Evolutionary conservation across 1,140 invertebrate species (phyloP).

Genomic region (Achroia grisella): DNA sequence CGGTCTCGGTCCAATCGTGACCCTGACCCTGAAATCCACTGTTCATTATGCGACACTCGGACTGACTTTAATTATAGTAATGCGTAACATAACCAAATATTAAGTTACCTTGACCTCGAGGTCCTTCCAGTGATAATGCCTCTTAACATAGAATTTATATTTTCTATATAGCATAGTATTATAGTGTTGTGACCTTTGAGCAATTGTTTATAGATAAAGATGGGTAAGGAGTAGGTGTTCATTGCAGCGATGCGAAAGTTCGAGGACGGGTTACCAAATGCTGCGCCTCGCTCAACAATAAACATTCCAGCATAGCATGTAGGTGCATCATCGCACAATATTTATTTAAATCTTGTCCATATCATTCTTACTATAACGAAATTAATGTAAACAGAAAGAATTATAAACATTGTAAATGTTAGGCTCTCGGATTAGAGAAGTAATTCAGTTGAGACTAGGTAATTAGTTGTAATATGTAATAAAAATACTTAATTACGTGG

Average conservation of each 20-base stretch:
- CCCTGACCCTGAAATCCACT: slow-evolving; percentile 28
- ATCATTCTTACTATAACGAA: too few relatives aligned
- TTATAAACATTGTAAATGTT: slow-evolving; percentile 6
- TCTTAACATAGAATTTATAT: slow-evolving; percentile 56
- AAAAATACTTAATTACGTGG: background rate
- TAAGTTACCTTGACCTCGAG: slow-evolving; percentile 64
- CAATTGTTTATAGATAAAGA: slow-evolving; percentile 38
- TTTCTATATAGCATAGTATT: slow-evolving; percentile 14
- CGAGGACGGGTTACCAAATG: slow-evolving; percentile 54
- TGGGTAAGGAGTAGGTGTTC: slow-evolving; percentile 23
- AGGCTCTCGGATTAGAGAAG: too few relatives aligned
- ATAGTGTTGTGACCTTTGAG: slow-evolving; percentile 23
- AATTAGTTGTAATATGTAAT: too few relatives aligned
- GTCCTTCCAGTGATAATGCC: slow-evolving; percentile 61
- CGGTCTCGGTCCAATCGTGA: slow-evolving; percentile 10
- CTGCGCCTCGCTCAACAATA: slow-evolving; percentile 37
- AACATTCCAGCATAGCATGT: slow-evolving; percentile 43
- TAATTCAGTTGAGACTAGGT: too few relatives aligned
- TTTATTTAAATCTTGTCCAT: too few relatives aligned
- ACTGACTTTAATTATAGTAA: slow-evolving; percentile 21
- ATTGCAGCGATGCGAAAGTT: slow-evolving; percentile 34
- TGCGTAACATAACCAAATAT: slow-evolving; percentile 65
- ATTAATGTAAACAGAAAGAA: too few relatives aligned
- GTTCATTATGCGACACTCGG: slow-evolving; percentile 29
- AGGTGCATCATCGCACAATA: slow-evolving; percentile 21